Evolutionary conservation across 2,113 vertebrate genomes (phyloP), one percentile per base, ranked within the genome.

Genomic region (Oenanthe oenanthe): DNA sequence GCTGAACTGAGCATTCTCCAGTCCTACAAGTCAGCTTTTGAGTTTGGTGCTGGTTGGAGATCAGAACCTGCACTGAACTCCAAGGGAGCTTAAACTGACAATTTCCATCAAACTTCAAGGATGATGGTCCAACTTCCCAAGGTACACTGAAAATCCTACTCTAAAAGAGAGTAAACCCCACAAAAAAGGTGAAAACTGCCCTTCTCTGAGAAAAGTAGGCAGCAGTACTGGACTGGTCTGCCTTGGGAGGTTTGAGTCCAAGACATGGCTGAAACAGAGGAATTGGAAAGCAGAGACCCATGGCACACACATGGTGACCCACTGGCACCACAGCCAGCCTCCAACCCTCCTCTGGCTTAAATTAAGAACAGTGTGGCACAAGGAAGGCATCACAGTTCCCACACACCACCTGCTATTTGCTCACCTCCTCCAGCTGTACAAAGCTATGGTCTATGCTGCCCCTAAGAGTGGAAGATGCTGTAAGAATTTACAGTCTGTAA

Each of bases 221-320:
- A 88, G 53, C 26, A 38, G 42, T 4, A 50, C 32, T 58, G 50
- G 58, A 34, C 7, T 51, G 42, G 34, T 38, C 32, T 51, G 79
- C 2, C 1, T 0, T 21, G 13, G 12, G 22, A 68, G 22, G 25
- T 21, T 40, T 4, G 9, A 76, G 28, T 31, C 42, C 6, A 5
- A 24, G 22, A 19, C 3, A 0, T 13, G 2, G 20, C 24, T 3
- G 1, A 29, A 80, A 42, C 0, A 0, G 32, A 82, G 28, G n/a
- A 70, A 74, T 0, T 26, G 32, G 38, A 62, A 8, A 77, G 60
- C 53, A 80, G 53, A 62, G 47, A 78, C 28, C 17, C 47, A 50
- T 16, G 0, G 0, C 32, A 20, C 2, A 62, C 4, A 2, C 26
- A 7, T 0, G 8, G 20, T 2, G 1, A 83, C 18, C 43, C 50